Evolutionary conservation across 2,888 invertebrate genomes (phyloP).

Genomic region (Bombylius discolor): DNA sequence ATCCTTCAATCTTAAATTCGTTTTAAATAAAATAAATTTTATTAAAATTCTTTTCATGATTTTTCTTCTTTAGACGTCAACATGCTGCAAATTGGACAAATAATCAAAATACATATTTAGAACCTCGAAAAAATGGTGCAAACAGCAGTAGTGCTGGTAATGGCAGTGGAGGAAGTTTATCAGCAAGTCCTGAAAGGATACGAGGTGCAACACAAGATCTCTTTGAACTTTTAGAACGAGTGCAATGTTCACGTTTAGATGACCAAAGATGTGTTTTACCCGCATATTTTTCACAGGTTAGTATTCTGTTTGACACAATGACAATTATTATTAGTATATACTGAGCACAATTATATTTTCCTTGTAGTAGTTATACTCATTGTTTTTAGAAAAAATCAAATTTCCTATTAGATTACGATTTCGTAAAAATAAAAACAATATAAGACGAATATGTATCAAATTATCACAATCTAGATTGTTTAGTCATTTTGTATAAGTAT

Average conservation of each 20-base stretch:
- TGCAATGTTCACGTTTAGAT: constrained; percentile 88
- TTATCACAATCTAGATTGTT: no score
- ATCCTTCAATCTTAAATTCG: no score
- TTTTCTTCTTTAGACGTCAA: constrained; percentile 44
- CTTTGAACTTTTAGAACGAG: constrained; percentile 85
- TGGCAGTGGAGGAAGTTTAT: constrained; percentile 24
- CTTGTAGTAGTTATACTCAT: no score
- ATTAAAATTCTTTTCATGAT: no score
- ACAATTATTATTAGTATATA: no score
- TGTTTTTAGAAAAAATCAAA: no score
- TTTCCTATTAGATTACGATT: no score
- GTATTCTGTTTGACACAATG: constrained; percentile 16
- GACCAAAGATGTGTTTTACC: constrained; percentile 96
- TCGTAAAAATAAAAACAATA: no score
- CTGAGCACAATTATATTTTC: no score
- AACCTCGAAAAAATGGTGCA: constrained; percentile 1
- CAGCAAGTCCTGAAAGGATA: constrained; percentile 37
- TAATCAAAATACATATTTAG: constrained; percentile 12
- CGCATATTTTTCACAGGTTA: constrained; percentile 78
- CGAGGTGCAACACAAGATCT: constrained; percentile 54
- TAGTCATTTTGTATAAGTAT: no score
- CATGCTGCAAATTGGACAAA: constrained; percentile 39
- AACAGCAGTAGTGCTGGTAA: constrained; percentile 2
- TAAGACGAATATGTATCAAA: no score
- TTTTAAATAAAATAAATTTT: no score